Evolutionary conservation across 2,797 vertebrate genomes (phyloP).

Genomic region (Tenualosa thibaudeaui): DNA sequence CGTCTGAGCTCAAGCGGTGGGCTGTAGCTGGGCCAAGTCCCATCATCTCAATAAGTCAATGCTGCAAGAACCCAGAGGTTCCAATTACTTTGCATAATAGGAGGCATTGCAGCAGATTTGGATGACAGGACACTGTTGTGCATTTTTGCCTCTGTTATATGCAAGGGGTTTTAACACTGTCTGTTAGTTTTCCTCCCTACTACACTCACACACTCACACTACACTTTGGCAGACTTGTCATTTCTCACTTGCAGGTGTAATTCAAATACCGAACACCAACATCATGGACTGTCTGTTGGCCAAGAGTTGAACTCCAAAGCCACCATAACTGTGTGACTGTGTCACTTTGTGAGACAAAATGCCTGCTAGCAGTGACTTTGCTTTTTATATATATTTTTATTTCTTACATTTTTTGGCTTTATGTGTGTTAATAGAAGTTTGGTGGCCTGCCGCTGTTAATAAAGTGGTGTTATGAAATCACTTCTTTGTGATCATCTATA

Average conservation of each 20-base stretch:
- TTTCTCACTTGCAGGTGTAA: no score
- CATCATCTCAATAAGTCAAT: constrained; percentile 50
- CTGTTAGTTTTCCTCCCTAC: background rate
- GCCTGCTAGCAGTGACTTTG: background rate
- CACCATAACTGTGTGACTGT: no score
- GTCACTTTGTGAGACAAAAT: no score
- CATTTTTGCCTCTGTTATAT: constrained; percentile 30
- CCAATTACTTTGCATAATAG: constrained; percentile 47
- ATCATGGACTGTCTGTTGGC: no score
- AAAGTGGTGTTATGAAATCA: background rate
- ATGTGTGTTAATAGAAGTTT: no score
- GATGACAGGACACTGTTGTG: constrained; percentile 37
- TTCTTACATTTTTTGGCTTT: background rate
- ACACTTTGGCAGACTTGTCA: no score
- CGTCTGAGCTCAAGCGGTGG: constrained; percentile 34
- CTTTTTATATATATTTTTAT: background rate
- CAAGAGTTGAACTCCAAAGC: no score
- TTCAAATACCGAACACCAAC: no score
- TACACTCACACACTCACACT: no score
- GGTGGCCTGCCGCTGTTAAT: background rate
- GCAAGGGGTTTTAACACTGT: constrained; percentile 6
- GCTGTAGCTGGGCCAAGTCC: constrained; percentile 33
- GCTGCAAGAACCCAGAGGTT: constrained; percentile 38
- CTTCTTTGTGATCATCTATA: no score
- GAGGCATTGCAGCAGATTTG: constrained; percentile 40